A percentile compares a stretch with the other conserved stretches of the same genome.
phyloP scores from a whole-genome alignment of 2,888 invertebrate species.

The Penaeus monodon region DNA sequence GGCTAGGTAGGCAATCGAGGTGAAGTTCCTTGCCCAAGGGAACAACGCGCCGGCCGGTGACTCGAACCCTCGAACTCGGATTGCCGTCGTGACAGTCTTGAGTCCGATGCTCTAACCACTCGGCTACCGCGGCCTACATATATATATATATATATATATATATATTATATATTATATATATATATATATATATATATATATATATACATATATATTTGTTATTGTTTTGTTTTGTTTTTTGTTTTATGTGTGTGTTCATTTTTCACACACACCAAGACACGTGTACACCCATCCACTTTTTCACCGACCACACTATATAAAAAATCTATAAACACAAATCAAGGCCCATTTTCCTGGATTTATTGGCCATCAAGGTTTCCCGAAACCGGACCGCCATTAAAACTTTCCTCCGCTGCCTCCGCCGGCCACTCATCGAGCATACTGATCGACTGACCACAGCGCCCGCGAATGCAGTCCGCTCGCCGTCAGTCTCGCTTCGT shows the following conservation, averaged over 20 bases:
- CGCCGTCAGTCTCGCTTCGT: no score
- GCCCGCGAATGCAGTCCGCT: no score
- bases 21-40: no score
- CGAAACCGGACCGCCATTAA: neutral
- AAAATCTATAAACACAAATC: no score
- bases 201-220: neutral
- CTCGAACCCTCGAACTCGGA: no score
- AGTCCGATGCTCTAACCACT: no score
- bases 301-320: neutral
- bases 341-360: neutral
- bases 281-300: neutral
- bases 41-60: no score
- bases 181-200: neutral
- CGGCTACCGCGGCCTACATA: no score
- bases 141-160: neutral
- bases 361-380: neutral
- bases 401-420: neutral
- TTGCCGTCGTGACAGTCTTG: no score
- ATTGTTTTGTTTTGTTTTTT: no score
- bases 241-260: no score
- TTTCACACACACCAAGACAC: neutral
- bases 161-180: neutral
- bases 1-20: no score
- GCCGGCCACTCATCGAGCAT: neutral
- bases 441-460: neutral